phyloP scores from a whole-genome alignment of 2,888 invertebrate genomes.

The Lordiphosa fenestrarum region DNA sequence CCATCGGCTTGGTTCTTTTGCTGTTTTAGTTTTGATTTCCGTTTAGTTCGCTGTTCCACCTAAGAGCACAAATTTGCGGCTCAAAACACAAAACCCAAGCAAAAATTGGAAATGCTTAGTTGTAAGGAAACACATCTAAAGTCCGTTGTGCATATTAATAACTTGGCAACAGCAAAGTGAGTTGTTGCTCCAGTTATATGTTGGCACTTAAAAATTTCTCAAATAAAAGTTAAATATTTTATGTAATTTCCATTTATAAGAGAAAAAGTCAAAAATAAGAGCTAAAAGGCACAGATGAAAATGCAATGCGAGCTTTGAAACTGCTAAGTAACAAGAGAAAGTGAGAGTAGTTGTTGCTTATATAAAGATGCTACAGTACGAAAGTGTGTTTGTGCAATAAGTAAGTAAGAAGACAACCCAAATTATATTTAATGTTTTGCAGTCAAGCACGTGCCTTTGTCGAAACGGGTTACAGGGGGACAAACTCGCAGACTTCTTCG shows the following conservation, averaged over 20 bases:
- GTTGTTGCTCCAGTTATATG: neutral
- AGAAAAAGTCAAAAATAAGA: conserved; percentile 1
- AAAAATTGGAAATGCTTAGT: too few relatives aligned
- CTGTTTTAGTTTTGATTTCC: too few relatives aligned
- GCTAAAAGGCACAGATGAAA: neutral
- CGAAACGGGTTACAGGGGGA: neutral
- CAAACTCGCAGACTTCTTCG: conserved; percentile 1
- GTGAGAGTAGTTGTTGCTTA: neutral
- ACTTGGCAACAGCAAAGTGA: too few relatives aligned
- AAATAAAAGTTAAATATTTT: neutral
- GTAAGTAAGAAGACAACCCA: conserved; percentile 24
- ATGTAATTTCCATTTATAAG: neutral
- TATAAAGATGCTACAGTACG: conserved; percentile 7
- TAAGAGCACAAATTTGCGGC: too few relatives aligned
- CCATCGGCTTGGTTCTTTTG: too few relatives aligned
- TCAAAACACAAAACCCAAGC: too few relatives aligned
- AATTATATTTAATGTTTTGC: conserved; percentile 45
- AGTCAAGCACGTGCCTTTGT: conserved; percentile 19
- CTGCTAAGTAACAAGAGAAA: neutral
- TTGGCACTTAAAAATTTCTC: neutral
- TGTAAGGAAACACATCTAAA: too few relatives aligned
- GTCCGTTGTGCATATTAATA: too few relatives aligned
- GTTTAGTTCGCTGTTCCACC: too few relatives aligned
- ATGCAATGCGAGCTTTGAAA: neutral
- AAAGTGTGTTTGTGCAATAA: neutral